Evolutionary conservation across 2,888 invertebrate genomes (phyloP).

Genomic region (Cosmorhoe ocellata): DNA sequence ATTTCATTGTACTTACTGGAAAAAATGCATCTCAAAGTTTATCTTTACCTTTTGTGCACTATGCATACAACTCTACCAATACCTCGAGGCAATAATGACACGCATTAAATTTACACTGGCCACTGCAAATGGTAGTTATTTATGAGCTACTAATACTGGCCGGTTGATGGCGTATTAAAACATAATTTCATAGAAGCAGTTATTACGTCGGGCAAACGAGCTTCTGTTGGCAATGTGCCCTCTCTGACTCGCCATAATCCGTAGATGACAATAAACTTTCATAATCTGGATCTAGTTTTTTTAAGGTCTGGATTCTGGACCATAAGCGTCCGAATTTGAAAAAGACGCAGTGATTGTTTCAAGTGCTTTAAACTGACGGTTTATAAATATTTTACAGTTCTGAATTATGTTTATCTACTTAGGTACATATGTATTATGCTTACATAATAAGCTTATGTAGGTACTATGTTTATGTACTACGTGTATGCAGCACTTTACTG

Average conservation of each 20-base stretch:
- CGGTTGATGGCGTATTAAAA: constrained; percentile 25
- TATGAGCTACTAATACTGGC: constrained; percentile 9
- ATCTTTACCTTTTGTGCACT: too few relatives aligned
- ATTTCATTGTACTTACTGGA: too few relatives aligned
- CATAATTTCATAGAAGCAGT: constrained; percentile 20
- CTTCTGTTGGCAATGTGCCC: constrained; percentile 26
- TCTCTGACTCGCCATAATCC: constrained; percentile 16
- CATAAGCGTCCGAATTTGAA: constrained; percentile 3
- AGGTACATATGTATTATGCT: too few relatives aligned
- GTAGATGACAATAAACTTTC: constrained; percentile 24
- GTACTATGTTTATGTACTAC: too few relatives aligned
- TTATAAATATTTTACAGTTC: too few relatives aligned
- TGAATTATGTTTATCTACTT: too few relatives aligned
- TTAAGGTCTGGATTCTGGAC: constrained; percentile 2
- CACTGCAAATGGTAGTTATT: constrained; percentile 6
- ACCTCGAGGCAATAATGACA: too few relatives aligned
- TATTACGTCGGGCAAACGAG: constrained; percentile 22
- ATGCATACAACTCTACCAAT: too few relatives aligned
- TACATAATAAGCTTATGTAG: too few relatives aligned
- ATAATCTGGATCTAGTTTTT: constrained; percentile 19
- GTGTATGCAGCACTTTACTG: too few relatives aligned
- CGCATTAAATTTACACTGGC: background rate
- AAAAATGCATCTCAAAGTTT: too few relatives aligned
- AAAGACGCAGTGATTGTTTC: background rate
- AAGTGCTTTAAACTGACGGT: too few relatives aligned